Base-by-base conservation (phyloP, 2,113 vertebrate genomes). In the Mixornis gularis region DNA sequence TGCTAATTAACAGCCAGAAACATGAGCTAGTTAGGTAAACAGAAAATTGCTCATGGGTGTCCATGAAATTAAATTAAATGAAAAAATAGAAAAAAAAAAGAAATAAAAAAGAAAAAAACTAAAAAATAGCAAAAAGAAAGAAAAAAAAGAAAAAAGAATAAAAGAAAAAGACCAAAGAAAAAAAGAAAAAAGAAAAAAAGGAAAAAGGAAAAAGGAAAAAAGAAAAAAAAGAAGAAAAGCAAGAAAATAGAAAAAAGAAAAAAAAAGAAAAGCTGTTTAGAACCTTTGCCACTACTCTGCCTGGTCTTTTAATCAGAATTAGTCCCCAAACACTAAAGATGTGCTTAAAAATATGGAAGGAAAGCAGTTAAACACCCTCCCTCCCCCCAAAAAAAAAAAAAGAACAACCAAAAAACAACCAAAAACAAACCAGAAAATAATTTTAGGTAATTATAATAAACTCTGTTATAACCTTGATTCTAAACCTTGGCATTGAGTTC, bases 271-370 rank as follows among this genome's bases (percentile, higher is more conserved):
- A 26, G 13, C 36, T 78, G 5, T 22, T 87, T 15, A 74, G 15
- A 56, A 14, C 10, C 17, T 70, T 74, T 4, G 2, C 24, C 62
- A 55, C 20, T 17, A 27, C 20, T 10, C 21, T 60, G 26, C 36
- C 69, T 88, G 6, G 11, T 63, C 19, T 38, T 87, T 86, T 89
- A 89, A 22, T 64, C 48, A 87, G 38, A 93, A 89, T 53, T 51
- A 83, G 12, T 34, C 43, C 73, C 8, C 63, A 92, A 89, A 77
- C 15, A 2, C 6, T 12, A 92, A 78, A 78, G n/a, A 17, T 69
- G 13, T 22, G 3, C 5, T 92, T 43, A 87, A 49, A 77, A 3
- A 17, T 30, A 34, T 19, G 25, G 22, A 78, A 83, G 38, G 40
- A 86, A 65, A 90, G 7, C 43, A 16, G 22, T 59, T 13, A n/a